phyloP scores from a whole-genome alignment of 2,797 vertebrate species.

The Helicolenus hilgendorfi region DNA sequence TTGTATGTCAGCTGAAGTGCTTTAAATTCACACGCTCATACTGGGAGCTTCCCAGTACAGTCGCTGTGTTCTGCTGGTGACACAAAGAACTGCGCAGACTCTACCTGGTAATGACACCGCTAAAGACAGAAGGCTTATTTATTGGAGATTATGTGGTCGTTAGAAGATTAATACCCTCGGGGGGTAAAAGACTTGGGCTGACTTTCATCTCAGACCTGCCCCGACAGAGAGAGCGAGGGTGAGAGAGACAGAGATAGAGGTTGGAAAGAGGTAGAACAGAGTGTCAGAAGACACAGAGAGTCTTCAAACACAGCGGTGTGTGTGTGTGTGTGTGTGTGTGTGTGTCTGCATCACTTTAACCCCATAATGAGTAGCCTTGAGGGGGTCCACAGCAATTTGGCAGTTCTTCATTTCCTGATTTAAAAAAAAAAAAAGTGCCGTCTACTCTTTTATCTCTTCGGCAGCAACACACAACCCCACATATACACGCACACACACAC shows the following conservation, averaged over 20 bases:
- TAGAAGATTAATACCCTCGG: constrained; percentile 93
- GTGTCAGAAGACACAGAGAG: constrained; percentile 92
- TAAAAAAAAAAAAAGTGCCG: constrained; percentile 59
- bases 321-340: constrained; percentile 80
- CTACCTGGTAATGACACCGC: constrained; percentile 89
- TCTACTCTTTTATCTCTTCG: constrained; percentile 79
- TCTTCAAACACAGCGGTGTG: constrained; percentile 89
- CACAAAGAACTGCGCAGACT: constrained; percentile 1
- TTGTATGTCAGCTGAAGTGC: background rate
- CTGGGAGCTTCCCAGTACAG: background rate
- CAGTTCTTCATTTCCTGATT: constrained; percentile 94
- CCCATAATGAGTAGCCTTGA: constrained; percentile 94
- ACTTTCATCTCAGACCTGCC: constrained; percentile 95
- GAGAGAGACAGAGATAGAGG: constrained; percentile 85
- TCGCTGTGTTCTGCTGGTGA: background rate
- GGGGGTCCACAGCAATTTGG: constrained; percentile 92
- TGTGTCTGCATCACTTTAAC: constrained; percentile 90
- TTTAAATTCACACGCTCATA: background rate
- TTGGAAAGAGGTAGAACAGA: constrained; percentile 90
- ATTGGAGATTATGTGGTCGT: constrained; percentile 93
- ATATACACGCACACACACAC: constrained; percentile 83
- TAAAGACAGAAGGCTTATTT: constrained; percentile 92
- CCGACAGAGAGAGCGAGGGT: constrained; percentile 92
- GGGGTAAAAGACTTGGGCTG: constrained; percentile 92
- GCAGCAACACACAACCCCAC: constrained; percentile 70